phyloP scores from a whole-genome alignment of 2,113 vertebrate species.

The Scopus umbretta region DNA sequence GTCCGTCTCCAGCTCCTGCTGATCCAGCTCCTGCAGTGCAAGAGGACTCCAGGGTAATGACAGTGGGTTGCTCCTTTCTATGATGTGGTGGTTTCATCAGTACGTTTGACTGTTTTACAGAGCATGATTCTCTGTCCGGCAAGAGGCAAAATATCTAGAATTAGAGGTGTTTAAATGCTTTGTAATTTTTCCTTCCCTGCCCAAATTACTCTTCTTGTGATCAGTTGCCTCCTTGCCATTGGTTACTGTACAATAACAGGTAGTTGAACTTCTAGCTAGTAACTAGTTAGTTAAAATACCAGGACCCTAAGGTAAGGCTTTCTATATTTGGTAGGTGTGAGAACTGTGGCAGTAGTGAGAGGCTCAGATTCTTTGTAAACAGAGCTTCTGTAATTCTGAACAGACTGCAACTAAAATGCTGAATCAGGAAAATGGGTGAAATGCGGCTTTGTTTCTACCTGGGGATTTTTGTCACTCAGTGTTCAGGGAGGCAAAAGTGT shows the following conservation, averaged over 20 bases:
- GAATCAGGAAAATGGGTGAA: background rate
- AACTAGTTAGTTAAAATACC: background rate
- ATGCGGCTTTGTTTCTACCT: background rate
- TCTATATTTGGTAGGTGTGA: background rate
- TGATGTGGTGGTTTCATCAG: background rate
- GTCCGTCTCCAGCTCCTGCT: slow-evolving; percentile 77
- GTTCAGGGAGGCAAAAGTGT: background rate
- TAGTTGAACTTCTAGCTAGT: background rate
- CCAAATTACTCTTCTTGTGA: background rate
- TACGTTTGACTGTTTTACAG: background rate
- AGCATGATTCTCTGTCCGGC: background rate
- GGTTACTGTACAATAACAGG: background rate
- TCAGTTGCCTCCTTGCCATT: background rate
- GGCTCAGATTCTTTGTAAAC: background rate
- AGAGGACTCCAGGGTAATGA: slow-evolving; percentile 86
- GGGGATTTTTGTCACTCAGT: background rate
- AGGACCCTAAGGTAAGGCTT: background rate
- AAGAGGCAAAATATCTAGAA: background rate
- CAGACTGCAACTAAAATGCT: background rate
- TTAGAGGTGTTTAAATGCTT: background rate
- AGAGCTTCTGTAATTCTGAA: background rate
- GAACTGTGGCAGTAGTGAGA: background rate
- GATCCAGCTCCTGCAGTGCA: slow-evolving; percentile 80
- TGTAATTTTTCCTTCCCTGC: background rate
- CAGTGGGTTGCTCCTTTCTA: background rate